Evolutionary conservation across 2,113 vertebrate species (phyloP), one percentile per base, ranked within the genome.

Genomic region (Sylvia atricapilla): DNA sequence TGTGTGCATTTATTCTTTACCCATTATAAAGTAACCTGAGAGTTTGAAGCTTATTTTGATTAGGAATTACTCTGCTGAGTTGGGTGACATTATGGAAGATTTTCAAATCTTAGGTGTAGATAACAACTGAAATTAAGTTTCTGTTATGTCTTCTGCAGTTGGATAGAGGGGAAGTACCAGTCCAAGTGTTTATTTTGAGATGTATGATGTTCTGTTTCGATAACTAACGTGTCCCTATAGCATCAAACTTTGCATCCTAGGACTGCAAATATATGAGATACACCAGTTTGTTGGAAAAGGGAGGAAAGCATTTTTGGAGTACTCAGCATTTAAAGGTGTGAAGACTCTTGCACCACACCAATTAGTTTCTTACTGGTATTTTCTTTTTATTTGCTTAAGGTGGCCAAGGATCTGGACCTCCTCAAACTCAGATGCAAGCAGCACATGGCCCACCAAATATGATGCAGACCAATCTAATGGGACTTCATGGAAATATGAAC

Each of bases 381-480:
- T 87, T 72, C 37, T 52, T 64, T 46, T 64, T 69, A 23, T 96
- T 79, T 72, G 90, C 87, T 81, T 64, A 96, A 98, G 97, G 97
- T 98, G 98, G 97, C 68, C 97, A 99, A 98, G 98, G 98, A 92
- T 97, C 96, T 98, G 98, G 96, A 97, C 98, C 97, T 98, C 98
- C 96, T 93, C 98, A 98, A 93, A 99, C 98, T 97, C 98, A 99
- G 95, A 98, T 99, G 98, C 99, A 99, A 87, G 98, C 98, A 94
- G 96, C 98, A 43, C 98, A 98, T 3, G 98, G 98, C 66, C 98
- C 98, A 95, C 97, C 98, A 91, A 98, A 98, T 91, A 98, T 99
- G 96, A 98, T 98, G 97, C 99, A 99, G 94, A 96, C 98, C 93
- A 98, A 98, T 95, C 98, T 98, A 82, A 99, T 99, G 98, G 98